A percentile compares a stretch with the other conserved stretches of the same genome.
phyloP scores from a whole-genome alignment of 2,113 vertebrate species.

The Tyto alba region DNA sequence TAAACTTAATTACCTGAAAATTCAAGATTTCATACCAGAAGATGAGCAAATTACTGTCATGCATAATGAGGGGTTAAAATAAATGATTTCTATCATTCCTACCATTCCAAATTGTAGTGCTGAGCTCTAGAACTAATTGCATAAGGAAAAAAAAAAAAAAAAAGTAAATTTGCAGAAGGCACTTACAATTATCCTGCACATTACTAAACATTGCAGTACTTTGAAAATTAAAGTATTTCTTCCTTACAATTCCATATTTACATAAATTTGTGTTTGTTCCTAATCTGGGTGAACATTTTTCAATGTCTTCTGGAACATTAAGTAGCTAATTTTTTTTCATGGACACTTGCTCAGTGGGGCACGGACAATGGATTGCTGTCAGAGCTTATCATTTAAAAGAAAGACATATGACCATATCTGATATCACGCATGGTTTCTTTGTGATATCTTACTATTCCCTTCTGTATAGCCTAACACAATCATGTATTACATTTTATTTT shows the following conservation, averaged over 20 bases:
- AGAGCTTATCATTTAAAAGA: constrained; percentile 57
- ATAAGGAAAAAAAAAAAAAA: not conserved
- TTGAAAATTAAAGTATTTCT: not conserved
- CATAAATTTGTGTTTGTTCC: not conserved
- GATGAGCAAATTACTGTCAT: not conserved
- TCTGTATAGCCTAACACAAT: constrained; percentile 54
- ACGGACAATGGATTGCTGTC: constrained; percentile 55
- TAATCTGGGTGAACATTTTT: constrained; percentile 2
- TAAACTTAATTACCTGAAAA: not conserved
- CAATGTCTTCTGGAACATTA: not conserved
- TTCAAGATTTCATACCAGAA: not conserved
- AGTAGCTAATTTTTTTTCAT: not conserved
- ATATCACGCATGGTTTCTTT: constrained; percentile 67
- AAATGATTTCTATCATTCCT: not conserved
- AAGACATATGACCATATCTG: constrained; percentile 70
- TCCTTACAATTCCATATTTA: not conserved
- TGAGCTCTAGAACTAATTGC: not conserved
- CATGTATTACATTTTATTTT: constrained; percentile 62
- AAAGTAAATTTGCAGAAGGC: not conserved
- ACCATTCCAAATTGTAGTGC: not conserved
- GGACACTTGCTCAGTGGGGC: constrained; percentile 33
- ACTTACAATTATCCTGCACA: not conserved
- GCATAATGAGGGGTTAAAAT: not conserved
- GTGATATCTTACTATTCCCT: constrained; percentile 57
- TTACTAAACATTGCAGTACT: not conserved